phyloP scores from a whole-genome alignment of 2,888 invertebrate genomes.

The Scotopteryx bipunctaria region DNA sequence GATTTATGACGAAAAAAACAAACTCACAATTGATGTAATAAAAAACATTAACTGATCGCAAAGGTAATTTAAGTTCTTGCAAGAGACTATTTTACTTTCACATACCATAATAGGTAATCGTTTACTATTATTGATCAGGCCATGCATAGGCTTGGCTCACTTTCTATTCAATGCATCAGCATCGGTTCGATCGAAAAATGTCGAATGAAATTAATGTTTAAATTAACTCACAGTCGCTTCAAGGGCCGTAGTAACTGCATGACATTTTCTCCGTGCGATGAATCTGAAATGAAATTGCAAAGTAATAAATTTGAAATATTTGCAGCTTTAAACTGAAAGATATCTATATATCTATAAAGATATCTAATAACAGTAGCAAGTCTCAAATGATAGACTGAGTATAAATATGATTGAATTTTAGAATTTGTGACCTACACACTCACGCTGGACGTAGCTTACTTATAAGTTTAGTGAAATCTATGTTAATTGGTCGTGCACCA shows the following conservation, averaged over 20 bases:
- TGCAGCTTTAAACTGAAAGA: no score
- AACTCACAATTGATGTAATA: not conserved
- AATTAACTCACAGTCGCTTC: constrained; percentile 50
- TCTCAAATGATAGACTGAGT: no score
- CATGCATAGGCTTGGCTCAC: constrained; percentile 37
- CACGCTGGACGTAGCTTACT: no score
- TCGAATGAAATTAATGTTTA: constrained; percentile 23
- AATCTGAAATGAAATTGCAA: constrained; percentile 41
- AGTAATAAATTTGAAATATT: not conserved
- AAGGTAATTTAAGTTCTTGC: constrained; percentile 12
- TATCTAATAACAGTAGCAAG: no score
- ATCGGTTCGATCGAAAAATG: constrained; percentile 12
- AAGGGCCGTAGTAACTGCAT: constrained; percentile 49
- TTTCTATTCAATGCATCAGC: constrained; percentile 40
- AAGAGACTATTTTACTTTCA: constrained; percentile 41
- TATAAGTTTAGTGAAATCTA: no score
- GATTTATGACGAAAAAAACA: not conserved
- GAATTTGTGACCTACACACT: no score
- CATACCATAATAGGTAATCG: constrained; percentile 37
- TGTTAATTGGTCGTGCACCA: no score
- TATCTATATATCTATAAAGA: no score
- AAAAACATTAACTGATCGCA: not conserved
- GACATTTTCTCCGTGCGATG: constrained; percentile 27
- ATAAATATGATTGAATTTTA: no score
- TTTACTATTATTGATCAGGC: constrained; percentile 40